Conservation (phyloP, 2,888 invertebrate species). For the Deilephila elpenor region DNA sequence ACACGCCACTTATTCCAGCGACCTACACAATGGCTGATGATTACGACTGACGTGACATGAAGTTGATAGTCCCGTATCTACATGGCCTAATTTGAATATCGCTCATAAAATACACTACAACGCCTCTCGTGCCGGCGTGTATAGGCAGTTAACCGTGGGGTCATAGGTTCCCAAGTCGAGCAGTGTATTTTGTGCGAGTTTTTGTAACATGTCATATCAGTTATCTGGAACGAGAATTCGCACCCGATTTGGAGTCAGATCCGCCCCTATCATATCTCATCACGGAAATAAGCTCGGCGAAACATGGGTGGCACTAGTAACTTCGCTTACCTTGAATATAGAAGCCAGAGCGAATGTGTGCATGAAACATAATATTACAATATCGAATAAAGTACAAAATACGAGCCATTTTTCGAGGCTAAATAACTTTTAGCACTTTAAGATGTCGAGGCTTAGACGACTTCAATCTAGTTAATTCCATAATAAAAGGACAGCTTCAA, state of each 20-base stretch:
- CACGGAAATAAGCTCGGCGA: no score
- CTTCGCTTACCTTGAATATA: no score
- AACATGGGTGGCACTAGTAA: no score
- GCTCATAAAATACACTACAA: background rate
- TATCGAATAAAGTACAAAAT: background rate
- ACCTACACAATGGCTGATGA: slow-evolving; percentile 17
- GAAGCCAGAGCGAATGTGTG: no score
- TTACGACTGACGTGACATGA: slow-evolving; percentile 19
- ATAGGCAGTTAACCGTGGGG: no score
- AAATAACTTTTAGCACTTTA: slow-evolving; percentile 17
- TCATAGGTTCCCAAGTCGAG: no score
- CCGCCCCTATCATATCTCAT: no score
- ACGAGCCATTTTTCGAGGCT: background rate
- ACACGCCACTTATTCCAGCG: slow-evolving; percentile 3
- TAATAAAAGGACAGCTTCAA: slow-evolving; percentile 22
- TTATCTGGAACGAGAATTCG: no score
- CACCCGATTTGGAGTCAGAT: no score
- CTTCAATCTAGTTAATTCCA: slow-evolving; percentile 24
- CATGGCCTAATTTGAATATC: slow-evolving; percentile 10
- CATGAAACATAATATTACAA: no score
- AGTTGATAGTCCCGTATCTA: background rate
- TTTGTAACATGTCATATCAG: no score
- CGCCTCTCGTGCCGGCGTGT: background rate
- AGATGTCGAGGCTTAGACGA: slow-evolving; percentile 10
- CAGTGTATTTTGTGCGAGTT: no score